Conservation (phyloP, 1,140 invertebrate species). For the Drosophila saltans region DNA sequence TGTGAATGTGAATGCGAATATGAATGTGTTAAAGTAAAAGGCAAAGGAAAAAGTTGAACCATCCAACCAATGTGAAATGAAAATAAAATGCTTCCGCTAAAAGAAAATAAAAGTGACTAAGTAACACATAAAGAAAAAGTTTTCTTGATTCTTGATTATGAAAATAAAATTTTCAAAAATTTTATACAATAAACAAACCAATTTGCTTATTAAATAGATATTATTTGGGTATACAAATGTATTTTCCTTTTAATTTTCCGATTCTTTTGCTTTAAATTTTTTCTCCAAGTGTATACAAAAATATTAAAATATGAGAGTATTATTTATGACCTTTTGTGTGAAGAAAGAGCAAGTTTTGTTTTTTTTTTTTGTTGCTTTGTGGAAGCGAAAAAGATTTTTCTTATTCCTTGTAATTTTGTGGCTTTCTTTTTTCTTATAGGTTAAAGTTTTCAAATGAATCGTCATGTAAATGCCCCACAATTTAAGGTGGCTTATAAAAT, state of each 20-base stretch:
- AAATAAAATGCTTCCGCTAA: slow-evolving; percentile 51
- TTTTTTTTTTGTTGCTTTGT: slow-evolving; percentile 8
- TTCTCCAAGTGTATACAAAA: slow-evolving; percentile 15
- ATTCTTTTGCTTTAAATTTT: not conserved
- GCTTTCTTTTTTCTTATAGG: slow-evolving; percentile 1
- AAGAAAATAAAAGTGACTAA: slow-evolving; percentile 32
- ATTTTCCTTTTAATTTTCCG: not conserved
- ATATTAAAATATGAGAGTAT: slow-evolving; percentile 50
- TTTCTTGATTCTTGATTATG: not conserved
- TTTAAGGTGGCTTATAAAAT: not conserved
- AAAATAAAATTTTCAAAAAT: too few species aligned
- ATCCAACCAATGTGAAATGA: slow-evolving; percentile 25
- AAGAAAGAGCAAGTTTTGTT: slow-evolving; percentile 17
- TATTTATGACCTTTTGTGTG: slow-evolving; percentile 58
- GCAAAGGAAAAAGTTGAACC: slow-evolving; percentile 29
- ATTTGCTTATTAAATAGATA: too few species aligned
- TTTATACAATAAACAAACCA: too few species aligned
- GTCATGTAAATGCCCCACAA: not conserved
- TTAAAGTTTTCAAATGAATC: not conserved
- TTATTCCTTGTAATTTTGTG: slow-evolving; percentile 7
- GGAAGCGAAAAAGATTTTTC: slow-evolving; percentile 33
- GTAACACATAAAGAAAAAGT: slow-evolving; percentile 9
- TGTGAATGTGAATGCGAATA: slow-evolving; percentile 43
- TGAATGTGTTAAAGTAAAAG: slow-evolving; percentile 52
- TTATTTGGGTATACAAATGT: too few species aligned